These are phyloP conservation scores for Pagrus major DNA, from an alignment of 2,113 vertebrate genomes.

Conservation along the genomic window DNA sequence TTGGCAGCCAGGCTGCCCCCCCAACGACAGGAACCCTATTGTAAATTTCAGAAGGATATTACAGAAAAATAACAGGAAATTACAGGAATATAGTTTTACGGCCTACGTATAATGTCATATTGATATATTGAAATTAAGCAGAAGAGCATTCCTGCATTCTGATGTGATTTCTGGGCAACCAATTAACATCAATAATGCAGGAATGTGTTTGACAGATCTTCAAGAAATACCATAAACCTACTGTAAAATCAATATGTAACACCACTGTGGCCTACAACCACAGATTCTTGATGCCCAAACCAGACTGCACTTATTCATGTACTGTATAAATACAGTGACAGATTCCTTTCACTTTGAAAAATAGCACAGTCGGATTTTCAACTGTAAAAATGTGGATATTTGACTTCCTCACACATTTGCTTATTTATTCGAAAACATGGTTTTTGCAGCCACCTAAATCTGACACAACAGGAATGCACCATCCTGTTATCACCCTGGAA, in stretches of 20 bases:
- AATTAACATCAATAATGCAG: neutral
- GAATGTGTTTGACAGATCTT: neutral
- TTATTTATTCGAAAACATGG: neutral
- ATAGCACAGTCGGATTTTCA: neutral
- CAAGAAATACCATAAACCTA: too few species aligned
- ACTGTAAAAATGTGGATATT: neutral
- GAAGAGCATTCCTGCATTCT: neutral
- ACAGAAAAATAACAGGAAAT: too few species aligned
- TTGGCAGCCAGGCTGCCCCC: neutral
- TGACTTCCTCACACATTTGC: neutral
- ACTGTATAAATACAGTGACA: neutral
- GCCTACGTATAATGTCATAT: neutral
- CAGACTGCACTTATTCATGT: neutral
- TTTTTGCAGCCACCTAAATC: neutral
- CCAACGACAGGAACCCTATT: neutral
- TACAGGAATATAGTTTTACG: neutral
- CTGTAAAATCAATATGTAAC: neutral
- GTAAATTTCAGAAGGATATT: neutral
- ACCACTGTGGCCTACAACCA: neutral
- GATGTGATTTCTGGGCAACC: neutral
- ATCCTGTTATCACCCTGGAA: conserved; percentile 19
- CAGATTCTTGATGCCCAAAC: neutral
- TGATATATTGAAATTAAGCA: neutral
- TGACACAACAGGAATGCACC: neutral
- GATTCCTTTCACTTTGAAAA: neutral